Base-by-base conservation (phyloP, 2,888 invertebrate genomes). In the Anarsia innoxiella region DNA sequence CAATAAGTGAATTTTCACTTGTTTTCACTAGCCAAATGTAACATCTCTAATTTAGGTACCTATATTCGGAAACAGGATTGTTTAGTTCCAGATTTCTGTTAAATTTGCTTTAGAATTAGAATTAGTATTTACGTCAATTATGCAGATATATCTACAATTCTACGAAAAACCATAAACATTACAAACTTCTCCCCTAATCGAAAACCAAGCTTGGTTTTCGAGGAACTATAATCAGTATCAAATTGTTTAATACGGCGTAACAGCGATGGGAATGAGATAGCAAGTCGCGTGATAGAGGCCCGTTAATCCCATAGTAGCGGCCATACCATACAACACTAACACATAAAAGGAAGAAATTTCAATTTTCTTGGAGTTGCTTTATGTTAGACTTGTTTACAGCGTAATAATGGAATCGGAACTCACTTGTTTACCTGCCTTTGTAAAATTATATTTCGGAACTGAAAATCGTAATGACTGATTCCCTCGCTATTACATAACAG, bases 221-320 rank as follows among this genome's bases (percentile, higher is more conserved):
- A 55, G 49, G 49, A 43, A 41, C 66, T 75, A 73, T 76, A 76
- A 78, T 78, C 73, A 77, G 67, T 70, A 76, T 69, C 62, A 73
- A 76, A 79, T 72, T 73, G 79, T 77, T 74, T 78, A 76, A 77
- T 80, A 75, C 61, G 65, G 68, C 77, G 69, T 77, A 73, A 79
- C 73, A 70, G 71, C 74, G 77, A 77, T 76, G 66, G 52, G 66
- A 65, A 66, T 59, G 65, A 71, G 78, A 78, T 78, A 77, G 69
- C 53, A 52, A 49, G 42, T 79, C 63, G 79, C 80, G 78, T 80
- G 80, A 48, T 53, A 48, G 45, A 51, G 34, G 56, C 55, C 72
- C 70, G 76, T 80, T 80, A 77, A 77, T 77, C 73, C 76, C 53
- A 40, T 47, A 37, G 44, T 45, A 43, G 49, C 51, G 49, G 45